Evolutionary conservation across 2,113 vertebrate genomes (phyloP).

Genomic region (Delphinapterus leucas): DNA sequence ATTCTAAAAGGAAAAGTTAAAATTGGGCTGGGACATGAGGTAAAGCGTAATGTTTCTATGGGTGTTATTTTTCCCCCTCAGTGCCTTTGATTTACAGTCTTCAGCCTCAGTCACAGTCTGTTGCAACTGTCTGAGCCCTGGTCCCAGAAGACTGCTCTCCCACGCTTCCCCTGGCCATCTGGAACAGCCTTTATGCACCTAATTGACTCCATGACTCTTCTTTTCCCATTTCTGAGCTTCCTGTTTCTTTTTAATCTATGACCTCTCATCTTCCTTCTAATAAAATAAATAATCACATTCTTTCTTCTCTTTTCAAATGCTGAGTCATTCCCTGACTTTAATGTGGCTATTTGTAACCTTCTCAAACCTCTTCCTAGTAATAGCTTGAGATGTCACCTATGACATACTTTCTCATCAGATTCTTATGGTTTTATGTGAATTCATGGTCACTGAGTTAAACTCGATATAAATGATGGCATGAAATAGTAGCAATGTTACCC

Average conservation of each 20-base stretch:
- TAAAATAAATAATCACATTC: slow-evolving; percentile 77
- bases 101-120: not conserved
- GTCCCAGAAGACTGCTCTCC: not conserved
- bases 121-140: not conserved
- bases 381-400: slow-evolving; percentile 52
- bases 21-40: not conserved
- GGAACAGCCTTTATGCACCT: not conserved
- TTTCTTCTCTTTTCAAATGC: slow-evolving; percentile 50
- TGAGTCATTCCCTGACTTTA: slow-evolving; percentile 33
- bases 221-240: slow-evolving; percentile 47
- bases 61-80: not conserved
- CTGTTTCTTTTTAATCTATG: slow-evolving; percentile 57
- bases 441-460: slow-evolving; percentile 61
- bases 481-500: slow-evolving; percentile 43
- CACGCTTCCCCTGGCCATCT: not conserved
- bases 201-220: slow-evolving; percentile 42
- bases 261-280: slow-evolving; percentile 72
- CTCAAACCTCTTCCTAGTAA: slow-evolving; percentile 39
- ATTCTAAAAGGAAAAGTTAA: not conserved
- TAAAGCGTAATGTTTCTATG: not conserved
- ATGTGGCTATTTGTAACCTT: slow-evolving; percentile 45
- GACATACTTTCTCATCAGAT: slow-evolving; percentile 57
- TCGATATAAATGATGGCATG: slow-evolving; percentile 42
- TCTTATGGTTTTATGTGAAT: slow-evolving; percentile 64
- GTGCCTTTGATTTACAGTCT: slow-evolving; percentile 48